Percentiles rank a stretch among this genome's conserved stretches.
Evolutionary conservation across 1,140 invertebrate genomes (phyloP).

Genomic region (Euwallacea fornicatus): DNA sequence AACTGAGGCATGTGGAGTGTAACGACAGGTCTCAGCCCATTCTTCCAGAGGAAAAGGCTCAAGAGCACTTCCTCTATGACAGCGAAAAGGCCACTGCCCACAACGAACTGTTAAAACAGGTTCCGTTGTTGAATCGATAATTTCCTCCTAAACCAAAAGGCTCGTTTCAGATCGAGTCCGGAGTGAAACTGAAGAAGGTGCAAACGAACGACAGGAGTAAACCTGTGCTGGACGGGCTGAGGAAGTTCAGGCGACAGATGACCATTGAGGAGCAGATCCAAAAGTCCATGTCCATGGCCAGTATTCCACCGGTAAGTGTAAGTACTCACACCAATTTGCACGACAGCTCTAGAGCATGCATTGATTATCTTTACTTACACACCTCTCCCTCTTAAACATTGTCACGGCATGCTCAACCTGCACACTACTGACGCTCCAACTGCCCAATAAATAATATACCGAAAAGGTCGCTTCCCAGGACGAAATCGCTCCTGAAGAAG

Average conservation of each 20-base stretch:
- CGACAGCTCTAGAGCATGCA: too few relatives aligned
- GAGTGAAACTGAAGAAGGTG: constrained; percentile 74
- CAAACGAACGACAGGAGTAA: constrained; percentile 84
- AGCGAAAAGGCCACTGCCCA: constrained; percentile 85
- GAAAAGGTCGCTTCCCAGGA: constrained; percentile 41
- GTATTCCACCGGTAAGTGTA: constrained; percentile 50
- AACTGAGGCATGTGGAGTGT: constrained; percentile 77
- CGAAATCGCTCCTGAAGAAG: constrained; percentile 61
- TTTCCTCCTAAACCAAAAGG: background rate
- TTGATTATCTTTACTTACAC: too few relatives aligned
- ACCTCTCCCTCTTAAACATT: too few relatives aligned
- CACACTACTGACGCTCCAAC: too few relatives aligned
- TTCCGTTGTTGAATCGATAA: constrained; percentile 10
- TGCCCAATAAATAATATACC: too few relatives aligned
- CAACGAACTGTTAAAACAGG: constrained; percentile 77
- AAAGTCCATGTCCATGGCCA: constrained; percentile 71
- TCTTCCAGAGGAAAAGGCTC: constrained; percentile 66
- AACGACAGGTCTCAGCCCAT: constrained; percentile 70
- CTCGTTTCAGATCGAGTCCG: constrained; percentile 66
- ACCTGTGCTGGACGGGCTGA: constrained; percentile 78
- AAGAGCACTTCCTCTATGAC: constrained; percentile 80
- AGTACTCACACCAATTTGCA: constrained; percentile 12
- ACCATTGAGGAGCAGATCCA: constrained; percentile 86
- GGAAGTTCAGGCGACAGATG: constrained; percentile 84
- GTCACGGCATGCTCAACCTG: too few relatives aligned